Percentiles rank a stretch among this genome's conserved stretches.
These are phyloP conservation scores for Cheilosia impressa DNA, from an alignment of 2,888 invertebrate species.

Conservation along the genomic window DNA sequence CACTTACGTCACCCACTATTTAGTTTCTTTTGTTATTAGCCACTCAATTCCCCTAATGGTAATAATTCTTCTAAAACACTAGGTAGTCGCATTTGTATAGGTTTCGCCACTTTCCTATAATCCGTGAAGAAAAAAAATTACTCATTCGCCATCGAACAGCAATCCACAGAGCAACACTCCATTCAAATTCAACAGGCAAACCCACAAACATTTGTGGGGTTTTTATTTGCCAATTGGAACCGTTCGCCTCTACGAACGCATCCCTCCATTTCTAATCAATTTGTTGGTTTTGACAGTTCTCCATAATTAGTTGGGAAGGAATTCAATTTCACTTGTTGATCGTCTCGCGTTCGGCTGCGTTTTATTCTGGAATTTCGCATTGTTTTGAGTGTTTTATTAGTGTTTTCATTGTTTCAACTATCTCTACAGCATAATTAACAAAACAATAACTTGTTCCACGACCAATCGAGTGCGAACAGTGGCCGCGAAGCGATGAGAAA, in stretches of 20 bases:
- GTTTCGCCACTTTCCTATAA: not conserved
- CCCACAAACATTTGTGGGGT: constrained; percentile 4
- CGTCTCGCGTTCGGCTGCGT: constrained; percentile 53
- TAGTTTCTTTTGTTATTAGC: too few species aligned
- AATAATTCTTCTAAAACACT: too few species aligned
- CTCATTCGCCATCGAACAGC: constrained; percentile 55
- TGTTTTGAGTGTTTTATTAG: constrained; percentile 40
- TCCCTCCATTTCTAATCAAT: constrained; percentile 31
- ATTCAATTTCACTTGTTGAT: constrained; percentile 68
- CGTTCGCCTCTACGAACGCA: constrained; percentile 43
- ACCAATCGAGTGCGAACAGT: constrained; percentile 15
- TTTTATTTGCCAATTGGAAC: not conserved
- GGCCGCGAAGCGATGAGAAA: constrained; percentile 35
- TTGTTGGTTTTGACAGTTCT: constrained; percentile 49
- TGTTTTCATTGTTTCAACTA: constrained; percentile 22
- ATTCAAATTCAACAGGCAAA: constrained; percentile 8
- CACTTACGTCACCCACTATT: too few species aligned
- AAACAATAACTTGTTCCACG: not conserved
- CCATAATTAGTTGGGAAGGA: constrained; percentile 35
- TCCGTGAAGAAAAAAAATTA: constrained; percentile 16
- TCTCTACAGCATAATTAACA: constrained; percentile 16
- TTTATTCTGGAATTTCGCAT: constrained; percentile 44
- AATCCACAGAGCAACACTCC: not conserved
- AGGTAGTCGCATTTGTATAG: too few species aligned
- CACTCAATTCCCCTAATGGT: too few species aligned